phyloP scores from a whole-genome alignment of 2,888 invertebrate genomes.

The Amphipyra tragopoginis region DNA sequence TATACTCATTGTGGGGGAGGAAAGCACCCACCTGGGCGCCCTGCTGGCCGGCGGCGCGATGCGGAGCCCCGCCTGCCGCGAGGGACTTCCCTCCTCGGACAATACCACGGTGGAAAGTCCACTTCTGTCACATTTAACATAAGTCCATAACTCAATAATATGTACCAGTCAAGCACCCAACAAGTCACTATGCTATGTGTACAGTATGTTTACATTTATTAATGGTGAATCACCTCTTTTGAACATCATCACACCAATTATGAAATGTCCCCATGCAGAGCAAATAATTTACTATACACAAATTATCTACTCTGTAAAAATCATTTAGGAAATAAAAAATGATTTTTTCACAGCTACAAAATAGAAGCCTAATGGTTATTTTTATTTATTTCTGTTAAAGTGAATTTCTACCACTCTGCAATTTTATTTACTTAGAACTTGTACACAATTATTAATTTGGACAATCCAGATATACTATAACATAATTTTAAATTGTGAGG shows the following conservation, averaged over 20 bases:
- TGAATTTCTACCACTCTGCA: slow-evolving; percentile 79
- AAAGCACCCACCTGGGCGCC: slow-evolving; percentile 89
- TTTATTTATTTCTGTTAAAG: slow-evolving; percentile 11
- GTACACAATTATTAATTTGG: slow-evolving; percentile 68
- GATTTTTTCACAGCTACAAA: slow-evolving; percentile 21
- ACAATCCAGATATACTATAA: slow-evolving; percentile 86
- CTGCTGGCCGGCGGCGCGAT: slow-evolving; percentile 81
- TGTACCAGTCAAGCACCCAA: slow-evolving; percentile 52
- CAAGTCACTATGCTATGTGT: slow-evolving; percentile 35
- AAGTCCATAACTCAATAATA: slow-evolving; percentile 68
- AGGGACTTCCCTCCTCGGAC: slow-evolving; percentile 92
- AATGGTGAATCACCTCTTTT: slow-evolving; percentile 25
- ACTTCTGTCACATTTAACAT: slow-evolving; percentile 91
- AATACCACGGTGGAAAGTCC: slow-evolving; percentile 95
- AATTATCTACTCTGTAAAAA: slow-evolving; percentile 38
- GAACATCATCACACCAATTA: slow-evolving; percentile 33
- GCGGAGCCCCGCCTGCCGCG: slow-evolving; percentile 86
- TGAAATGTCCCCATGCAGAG: slow-evolving; percentile 67
- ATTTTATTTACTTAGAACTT: slow-evolving; percentile 72
- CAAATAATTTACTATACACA: slow-evolving; percentile 57
- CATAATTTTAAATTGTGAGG: slow-evolving; percentile 41
- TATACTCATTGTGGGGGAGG: slow-evolving; percentile 69
- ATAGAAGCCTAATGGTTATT: background rate
- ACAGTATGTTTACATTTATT: slow-evolving; percentile 23
- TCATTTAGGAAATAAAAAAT: slow-evolving; percentile 10